A percentile compares a stretch with the other conserved stretches of the same genome.
Conservation (phyloP, 2,797 vertebrate species). For the Pyrocephalus nanus region DNA sequence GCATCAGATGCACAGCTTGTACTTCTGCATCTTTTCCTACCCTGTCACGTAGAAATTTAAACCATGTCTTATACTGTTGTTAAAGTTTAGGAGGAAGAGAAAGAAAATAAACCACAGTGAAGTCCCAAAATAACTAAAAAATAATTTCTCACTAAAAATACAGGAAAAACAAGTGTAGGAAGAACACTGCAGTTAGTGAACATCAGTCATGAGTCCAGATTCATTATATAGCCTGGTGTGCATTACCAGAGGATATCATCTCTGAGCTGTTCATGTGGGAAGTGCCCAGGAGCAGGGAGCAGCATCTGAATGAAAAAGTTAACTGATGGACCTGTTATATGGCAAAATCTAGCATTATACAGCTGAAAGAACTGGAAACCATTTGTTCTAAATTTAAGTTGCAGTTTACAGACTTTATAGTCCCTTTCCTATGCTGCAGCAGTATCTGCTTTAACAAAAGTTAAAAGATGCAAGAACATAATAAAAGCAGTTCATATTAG, state of each 20-base stretch:
- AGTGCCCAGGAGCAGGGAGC: background rate
- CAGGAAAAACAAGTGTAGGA: background rate
- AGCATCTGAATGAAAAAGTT: background rate
- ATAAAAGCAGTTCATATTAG: background rate
- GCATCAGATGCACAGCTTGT: background rate
- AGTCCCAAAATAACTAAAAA: background rate
- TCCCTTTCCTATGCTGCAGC: background rate
- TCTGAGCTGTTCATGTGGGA: background rate
- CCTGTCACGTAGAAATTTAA: background rate
- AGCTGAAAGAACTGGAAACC: background rate
- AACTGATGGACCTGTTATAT: background rate
- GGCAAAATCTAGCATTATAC: background rate
- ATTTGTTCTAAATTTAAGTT: background rate
- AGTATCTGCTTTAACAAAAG: background rate
- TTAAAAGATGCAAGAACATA: background rate
- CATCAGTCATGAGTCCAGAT: background rate
- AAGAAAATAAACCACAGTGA: background rate
- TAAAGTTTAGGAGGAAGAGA: background rate
- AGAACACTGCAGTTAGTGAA: background rate
- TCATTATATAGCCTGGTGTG: background rate
- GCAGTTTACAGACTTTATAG: background rate
- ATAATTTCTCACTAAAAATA: background rate
- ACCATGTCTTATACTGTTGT: background rate
- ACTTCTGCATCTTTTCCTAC: background rate
- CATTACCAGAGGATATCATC: background rate